Percentiles rank a stretch among this genome's conserved stretches.
phyloP scores from a whole-genome alignment of 2,113 vertebrate species.

The Scalopus aquaticus region DNA sequence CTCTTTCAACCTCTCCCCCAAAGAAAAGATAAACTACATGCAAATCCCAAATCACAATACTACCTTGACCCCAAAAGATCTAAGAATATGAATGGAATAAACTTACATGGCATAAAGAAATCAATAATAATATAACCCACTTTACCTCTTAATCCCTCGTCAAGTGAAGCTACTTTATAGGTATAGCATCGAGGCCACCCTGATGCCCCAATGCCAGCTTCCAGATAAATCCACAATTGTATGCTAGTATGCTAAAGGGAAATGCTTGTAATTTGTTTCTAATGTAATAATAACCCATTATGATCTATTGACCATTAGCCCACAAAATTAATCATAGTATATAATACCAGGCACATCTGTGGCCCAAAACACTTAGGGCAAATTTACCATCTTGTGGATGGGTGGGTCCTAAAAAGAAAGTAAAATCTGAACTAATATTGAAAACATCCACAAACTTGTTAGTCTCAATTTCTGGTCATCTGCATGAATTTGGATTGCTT shows the following conservation, averaged over 20 bases:
- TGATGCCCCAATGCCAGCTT: neutral
- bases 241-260: neutral
- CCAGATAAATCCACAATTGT: neutral
- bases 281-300: neutral
- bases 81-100: neutral
- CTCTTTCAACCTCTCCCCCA: constrained; percentile 13
- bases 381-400: neutral
- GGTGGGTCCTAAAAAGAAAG: neutral
- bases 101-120: neutral
- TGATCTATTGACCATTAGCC: neutral
- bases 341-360: neutral
- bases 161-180: neutral
- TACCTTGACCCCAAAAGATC: neutral
- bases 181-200: neutral
- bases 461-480: neutral
- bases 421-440: neutral
- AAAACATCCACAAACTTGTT: neutral
- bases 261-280: neutral
- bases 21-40: neutral
- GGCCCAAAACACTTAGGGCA: neutral
- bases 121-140: neutral
- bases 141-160: neutral
- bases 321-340: neutral
- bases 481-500: neutral
- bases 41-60: neutral